Base-by-base conservation (phyloP, 2,888 invertebrate genomes). In the Flexamia atlantica region DNA sequence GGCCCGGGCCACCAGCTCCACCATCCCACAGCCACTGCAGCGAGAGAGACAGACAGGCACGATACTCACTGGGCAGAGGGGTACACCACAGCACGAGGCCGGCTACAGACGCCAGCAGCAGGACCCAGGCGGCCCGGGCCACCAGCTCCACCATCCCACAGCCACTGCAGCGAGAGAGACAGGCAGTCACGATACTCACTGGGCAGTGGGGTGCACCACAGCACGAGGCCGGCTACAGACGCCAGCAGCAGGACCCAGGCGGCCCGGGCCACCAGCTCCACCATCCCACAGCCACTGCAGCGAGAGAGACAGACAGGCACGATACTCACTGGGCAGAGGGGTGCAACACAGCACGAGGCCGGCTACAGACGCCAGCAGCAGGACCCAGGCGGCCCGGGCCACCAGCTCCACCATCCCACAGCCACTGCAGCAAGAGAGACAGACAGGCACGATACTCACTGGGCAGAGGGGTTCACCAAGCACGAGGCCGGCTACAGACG, bases 401-500 rank as follows among this genome's bases (percentile, higher is more conserved):
- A 76, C 42, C 46, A 76, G 40, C 72, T 40, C 40, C 40, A 40
- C 32, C 64, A 64, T 64, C 28, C 28, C 30, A 28, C 64, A 28
- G 64, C 28, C 36, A 36, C 40, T 1, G 12, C 72, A 40, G 72
- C 20, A 40, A 72, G 72, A 72, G 72, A 40, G 42, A 72, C n/a
- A 42, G 64, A 28, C 28, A 30, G 64, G n/a, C n/a, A n/a, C n/a
- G n/a, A n/a, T n/a, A n/a, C n/a, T n/a, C n/a, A n/a, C n/a, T n/a
- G n/a, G n/a, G n/a, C n/a, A n/a, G n/a, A n/a, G n/a, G 88, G 5
- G 88, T 87, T 57, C 87, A 87, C 84, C 86, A 87, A 88, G 64
- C 32, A 87, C 86, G 7, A 88, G 60, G 17, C 86, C 86, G 12
- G 86, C 86, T 46, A 87, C 85, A 0, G 85, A 85, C 14, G 86